Base-by-base conservation (phyloP, 2,797 vertebrate genomes). In the Ara ararauna region DNA sequence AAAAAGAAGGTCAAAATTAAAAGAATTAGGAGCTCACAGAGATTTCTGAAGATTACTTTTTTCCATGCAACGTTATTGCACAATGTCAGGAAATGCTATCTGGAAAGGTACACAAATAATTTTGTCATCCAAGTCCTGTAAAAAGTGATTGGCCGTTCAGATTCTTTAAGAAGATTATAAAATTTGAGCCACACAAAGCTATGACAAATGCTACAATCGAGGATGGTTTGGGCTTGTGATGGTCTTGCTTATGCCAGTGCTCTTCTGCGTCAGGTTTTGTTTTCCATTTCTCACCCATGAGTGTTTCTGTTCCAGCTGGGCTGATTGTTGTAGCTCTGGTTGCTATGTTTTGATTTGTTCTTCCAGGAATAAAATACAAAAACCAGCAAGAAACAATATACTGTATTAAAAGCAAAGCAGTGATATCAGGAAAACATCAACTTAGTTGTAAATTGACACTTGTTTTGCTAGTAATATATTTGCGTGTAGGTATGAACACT, bases 321-420 rank as follows among this genome's bases (percentile, higher is more conserved):
- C 85, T 74, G 40, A 8, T 34, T 44, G 71, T 72, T 44, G 68
- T 10, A 36, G 82, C 73, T 34, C 77, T 19, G 77, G 6, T 24
- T 42, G 51, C 65, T 47, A 3, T 45, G 62, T 15, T 95, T 29
- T 58, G 40, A 48, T 74, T 80, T 77, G 61, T 62, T 74, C 68
- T 92, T 65, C 81, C 61, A 74, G 80, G 72, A 85, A 53, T 9
- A 51, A 54, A 87, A 50, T 85, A 4, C 65, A 54, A 29, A 58
- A 42, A 9, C 0, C 50, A 81, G 32, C 77, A 19, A 23, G 90
- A 75, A 90, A 84, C 77, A 73, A 60, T 7, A 29, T 9, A 10
- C 38, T 47, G 42, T 9, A 42, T 92, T 76, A 93, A 89, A 95
- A 72, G 11, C 83, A 67, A 76, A 76, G 78, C 67, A 14, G 15